phyloP scores from a whole-genome alignment of 2,113 vertebrate genomes.

The Helogale parvula region DNA sequence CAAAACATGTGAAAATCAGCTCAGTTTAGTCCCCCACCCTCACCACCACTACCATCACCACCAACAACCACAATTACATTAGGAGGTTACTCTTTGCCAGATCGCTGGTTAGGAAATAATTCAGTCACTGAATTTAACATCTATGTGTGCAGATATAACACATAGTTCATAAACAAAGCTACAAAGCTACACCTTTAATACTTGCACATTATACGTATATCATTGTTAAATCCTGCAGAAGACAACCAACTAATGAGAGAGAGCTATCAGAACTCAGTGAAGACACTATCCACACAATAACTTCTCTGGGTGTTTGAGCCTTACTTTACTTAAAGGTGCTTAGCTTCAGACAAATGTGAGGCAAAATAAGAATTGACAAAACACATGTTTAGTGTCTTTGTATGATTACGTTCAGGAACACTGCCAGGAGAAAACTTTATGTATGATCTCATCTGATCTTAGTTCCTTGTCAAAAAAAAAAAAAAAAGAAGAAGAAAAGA shows the following conservation, averaged over 20 bases:
- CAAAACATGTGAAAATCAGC: constrained; percentile 9
- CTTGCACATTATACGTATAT: neutral
- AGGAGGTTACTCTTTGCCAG: neutral
- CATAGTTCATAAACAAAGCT: neutral
- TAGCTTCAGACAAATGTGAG: constrained; percentile 22
- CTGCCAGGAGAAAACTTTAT: constrained; percentile 38
- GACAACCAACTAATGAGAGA: neutral
- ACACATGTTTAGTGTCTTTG: constrained; percentile 62
- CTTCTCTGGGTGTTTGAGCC: neutral
- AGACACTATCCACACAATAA: neutral
- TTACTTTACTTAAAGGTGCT: constrained; percentile 15
- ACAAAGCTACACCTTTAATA: neutral
- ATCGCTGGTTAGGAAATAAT: neutral
- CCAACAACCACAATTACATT: neutral
- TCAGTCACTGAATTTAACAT: neutral
- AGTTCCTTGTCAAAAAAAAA: constrained; percentile 63
- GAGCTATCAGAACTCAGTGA: neutral
- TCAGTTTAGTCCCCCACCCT: neutral
- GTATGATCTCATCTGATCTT: constrained; percentile 58
- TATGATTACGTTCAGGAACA: constrained; percentile 66
- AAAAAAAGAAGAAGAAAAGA: constrained; percentile 45
- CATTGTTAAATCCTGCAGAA: neutral
- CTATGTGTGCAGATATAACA: neutral
- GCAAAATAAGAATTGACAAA: constrained; percentile 29
- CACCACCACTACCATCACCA: neutral